A percentile compares a stretch with the other conserved stretches of the same genome.
phyloP scores from a whole-genome alignment of 2,113 vertebrate genomes.

The Eidolon helvum region DNA sequence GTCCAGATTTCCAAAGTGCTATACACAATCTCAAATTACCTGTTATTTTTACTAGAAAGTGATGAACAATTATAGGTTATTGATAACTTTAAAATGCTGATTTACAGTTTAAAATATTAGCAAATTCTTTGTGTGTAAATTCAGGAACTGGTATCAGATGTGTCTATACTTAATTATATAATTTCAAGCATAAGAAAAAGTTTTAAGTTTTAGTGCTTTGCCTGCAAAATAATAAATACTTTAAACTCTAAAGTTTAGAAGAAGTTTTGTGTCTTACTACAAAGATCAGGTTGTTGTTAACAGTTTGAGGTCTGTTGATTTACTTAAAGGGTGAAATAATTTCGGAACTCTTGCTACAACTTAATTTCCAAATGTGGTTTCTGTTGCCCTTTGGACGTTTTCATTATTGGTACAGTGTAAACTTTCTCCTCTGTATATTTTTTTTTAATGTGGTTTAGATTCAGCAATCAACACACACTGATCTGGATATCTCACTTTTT shows the following conservation, averaged over 20 bases:
- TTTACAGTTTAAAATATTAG: not conserved
- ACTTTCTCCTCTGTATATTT: not conserved
- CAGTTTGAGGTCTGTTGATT: constrained; percentile 21
- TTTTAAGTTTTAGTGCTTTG: constrained; percentile 9
- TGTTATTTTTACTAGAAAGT: not conserved
- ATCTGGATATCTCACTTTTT: constrained; percentile 73
- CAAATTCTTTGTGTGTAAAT: not conserved
- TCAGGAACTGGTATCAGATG: not conserved
- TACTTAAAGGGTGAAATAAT: constrained; percentile 47
- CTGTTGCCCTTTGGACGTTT: constrained; percentile 36
- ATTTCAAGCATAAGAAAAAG: not conserved
- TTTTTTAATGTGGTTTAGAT: constrained; percentile 71
- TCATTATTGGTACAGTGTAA: constrained; percentile 28
- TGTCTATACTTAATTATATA: not conserved
- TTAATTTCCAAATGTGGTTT: constrained; percentile 68
- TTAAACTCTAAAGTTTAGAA: constrained; percentile 29
- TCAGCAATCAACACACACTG: constrained; percentile 63
- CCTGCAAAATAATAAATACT: not conserved
- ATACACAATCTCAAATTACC: not conserved
- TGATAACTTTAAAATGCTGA: not conserved
- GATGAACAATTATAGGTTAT: not conserved
- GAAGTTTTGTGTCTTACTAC: constrained; percentile 2
- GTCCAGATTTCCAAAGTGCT: not conserved
- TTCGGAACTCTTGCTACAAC: constrained; percentile 25
- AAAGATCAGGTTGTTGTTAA: constrained; percentile 28